Conservation (phyloP, 2,113 vertebrate genomes). For the Triplophysa rosa region DNA sequence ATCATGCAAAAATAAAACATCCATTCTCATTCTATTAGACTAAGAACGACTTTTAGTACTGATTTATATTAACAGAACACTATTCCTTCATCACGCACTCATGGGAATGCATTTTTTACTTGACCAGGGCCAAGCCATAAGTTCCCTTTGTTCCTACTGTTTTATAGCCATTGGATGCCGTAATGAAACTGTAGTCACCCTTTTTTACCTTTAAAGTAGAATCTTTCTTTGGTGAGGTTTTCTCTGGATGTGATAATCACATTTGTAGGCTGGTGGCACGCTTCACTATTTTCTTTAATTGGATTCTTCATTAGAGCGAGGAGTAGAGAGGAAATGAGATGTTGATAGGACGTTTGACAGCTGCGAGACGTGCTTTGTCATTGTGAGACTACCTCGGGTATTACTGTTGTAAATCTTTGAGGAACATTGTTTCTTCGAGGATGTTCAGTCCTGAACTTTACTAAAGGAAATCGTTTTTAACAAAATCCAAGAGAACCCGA, state of each 20-base stretch:
- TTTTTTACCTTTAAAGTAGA: neutral
- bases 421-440: neutral
- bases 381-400: neutral
- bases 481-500: too few relatives aligned
- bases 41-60: neutral
- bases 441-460: neutral
- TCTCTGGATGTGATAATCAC: constrained; percentile 6
- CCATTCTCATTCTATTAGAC: constrained; percentile 10
- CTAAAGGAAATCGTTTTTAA: neutral
- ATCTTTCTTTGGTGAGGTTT: neutral
- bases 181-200: neutral
- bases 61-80: neutral
- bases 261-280: neutral
- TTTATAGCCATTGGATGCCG: neutral
- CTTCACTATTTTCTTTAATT: constrained; percentile 25
- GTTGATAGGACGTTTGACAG: constrained; percentile 33
- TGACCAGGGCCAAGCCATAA: neutral
- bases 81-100: neutral
- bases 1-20: neutral
- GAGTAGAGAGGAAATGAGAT: constrained; percentile 19
- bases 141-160: neutral
- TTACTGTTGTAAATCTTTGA: constrained; percentile 6
- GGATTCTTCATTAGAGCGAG: constrained; percentile 24
- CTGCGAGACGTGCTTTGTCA: constrained; percentile 9
- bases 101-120: neutral